Evolutionary conservation across 2,113 vertebrate genomes (phyloP), one percentile per base, ranked within the genome.

Genomic region (Geothlypis trichas): DNA sequence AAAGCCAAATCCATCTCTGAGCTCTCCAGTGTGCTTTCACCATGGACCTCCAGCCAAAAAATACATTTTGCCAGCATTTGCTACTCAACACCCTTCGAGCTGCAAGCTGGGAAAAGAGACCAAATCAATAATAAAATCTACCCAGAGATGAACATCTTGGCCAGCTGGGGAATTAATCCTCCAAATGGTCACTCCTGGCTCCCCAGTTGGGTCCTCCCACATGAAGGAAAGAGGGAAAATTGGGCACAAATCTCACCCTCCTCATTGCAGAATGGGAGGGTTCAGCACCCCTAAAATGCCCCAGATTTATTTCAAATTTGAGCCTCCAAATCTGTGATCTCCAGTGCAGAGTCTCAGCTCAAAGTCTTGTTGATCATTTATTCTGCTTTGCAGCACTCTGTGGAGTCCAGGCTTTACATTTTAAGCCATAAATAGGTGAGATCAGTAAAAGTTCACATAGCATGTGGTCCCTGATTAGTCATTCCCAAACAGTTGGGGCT

Each of bases 61-160:
- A 39, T 0, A 8, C 7, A 20, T n/a, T 58, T 27, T 35, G 44
- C 49, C 75, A 57, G 0, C 1, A 0, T 13, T 58, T 5, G 2
- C 37, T 41, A 1, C 81, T 79, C 69, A 75, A 24, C 14, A 13
- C 20, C 2, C 1, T 13, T 2, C 6, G 42, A 81, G 51, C 26
- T 37, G 58, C 39, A 59, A 54, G n/a, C 9, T 55, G 62, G 31
- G 2, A 0, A 26, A 30, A 66, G 54, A 74, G 35, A 55, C 9
- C 5, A 0, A 17, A 5, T 7, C 20, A 21, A 3, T 7, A 47
- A 33, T 2, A 27, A 55, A 82, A 74, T 14, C 61, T n/a, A 9
- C 5, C 31, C 4, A 1, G 46, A 57, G 18, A 44, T 13, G 10
- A 52, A 15, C 33, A 63, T 27, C 24, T 44, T 3, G 0, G n/a